A percentile compares a stretch with the other conserved stretches of the same genome.
phyloP scores from a whole-genome alignment of 2,797 vertebrate genomes.

The Hybognathus amarus region DNA sequence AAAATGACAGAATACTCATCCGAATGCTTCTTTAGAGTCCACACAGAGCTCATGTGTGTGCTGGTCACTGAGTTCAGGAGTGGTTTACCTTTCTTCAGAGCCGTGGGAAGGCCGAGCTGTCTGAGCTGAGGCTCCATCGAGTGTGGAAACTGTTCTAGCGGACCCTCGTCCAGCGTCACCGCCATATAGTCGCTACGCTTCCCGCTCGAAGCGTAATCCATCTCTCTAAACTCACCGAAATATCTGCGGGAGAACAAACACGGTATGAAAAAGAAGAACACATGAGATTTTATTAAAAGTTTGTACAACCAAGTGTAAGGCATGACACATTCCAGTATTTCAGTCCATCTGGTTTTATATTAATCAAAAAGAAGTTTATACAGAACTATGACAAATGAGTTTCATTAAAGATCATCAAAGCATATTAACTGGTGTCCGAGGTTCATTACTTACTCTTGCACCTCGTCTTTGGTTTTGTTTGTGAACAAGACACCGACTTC shows the following conservation, averaged over 20 bases:
- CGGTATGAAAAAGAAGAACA: too few relatives aligned
- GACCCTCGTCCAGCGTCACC: constrained; percentile 86
- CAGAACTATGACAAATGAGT: neutral
- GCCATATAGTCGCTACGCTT: constrained; percentile 83
- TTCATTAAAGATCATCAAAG: neutral
- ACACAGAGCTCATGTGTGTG: neutral
- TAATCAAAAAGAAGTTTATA: neutral
- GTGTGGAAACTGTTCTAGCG: constrained; percentile 92
- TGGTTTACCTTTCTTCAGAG: constrained; percentile 87
- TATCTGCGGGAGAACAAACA: constrained; percentile 74
- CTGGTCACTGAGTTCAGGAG: neutral
- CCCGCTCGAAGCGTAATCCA: constrained; percentile 90
- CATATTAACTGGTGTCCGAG: neutral
- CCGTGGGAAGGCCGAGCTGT: constrained; percentile 91
- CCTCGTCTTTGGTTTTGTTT: constrained; percentile 90
- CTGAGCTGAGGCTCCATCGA: constrained; percentile 97
- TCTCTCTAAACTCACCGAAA: constrained; percentile 87
- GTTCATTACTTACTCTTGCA: constrained; percentile 85
- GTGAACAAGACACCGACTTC: constrained; percentile 96
- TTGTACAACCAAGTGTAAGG: too few relatives aligned
- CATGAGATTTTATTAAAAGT: too few relatives aligned
- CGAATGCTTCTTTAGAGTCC: constrained; percentile 62
- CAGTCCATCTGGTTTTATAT: neutral
- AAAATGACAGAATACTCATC: too few relatives aligned
- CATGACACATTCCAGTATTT: too few relatives aligned